A percentile compares a stretch with the other conserved stretches of the same genome.
These are phyloP conservation scores for Micropterix aruncella DNA, from an alignment of 2,888 invertebrate genomes.

Conservation along the genomic window DNA sequence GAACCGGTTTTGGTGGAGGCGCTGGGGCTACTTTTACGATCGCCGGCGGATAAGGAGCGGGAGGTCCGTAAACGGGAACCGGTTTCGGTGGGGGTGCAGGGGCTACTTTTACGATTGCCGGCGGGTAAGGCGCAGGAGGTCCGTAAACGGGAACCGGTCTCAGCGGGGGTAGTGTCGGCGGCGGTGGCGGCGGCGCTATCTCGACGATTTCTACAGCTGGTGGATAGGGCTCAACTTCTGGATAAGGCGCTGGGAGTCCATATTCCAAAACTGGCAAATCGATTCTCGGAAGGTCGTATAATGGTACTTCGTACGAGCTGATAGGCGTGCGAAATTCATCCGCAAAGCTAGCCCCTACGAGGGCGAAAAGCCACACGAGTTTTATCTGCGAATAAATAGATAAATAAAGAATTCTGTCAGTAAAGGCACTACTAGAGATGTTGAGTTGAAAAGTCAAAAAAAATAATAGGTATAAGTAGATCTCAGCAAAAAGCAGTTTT, in stretches of 20 bases:
- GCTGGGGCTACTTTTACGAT: slow-evolving; percentile 4
- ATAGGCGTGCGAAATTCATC: background rate
- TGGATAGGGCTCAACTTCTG: background rate
- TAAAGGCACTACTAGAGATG: too few species aligned
- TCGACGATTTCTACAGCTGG: slow-evolving; percentile 19
- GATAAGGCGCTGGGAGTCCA: background rate
- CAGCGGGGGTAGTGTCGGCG: slow-evolving; percentile 12
- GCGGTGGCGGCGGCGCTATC: slow-evolving; percentile 27
- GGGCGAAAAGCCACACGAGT: slow-evolving; percentile 7
- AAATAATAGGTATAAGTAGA: too few species aligned
- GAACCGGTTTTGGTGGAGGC: slow-evolving; percentile 4
- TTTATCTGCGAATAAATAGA: slow-evolving; percentile 6
- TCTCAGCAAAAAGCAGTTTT: too few species aligned
- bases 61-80: slow-evolving; percentile 10
- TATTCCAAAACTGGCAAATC: background rate
- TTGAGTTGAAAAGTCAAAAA: too few species aligned
- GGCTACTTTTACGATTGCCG: background rate
- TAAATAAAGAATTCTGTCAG: too few species aligned
- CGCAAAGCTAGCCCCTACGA: slow-evolving; percentile 5
- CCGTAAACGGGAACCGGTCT: slow-evolving; percentile 8
- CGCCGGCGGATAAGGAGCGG: background rate
- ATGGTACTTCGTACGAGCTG: background rate
- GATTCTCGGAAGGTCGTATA: background rate
- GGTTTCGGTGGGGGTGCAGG: slow-evolving; percentile 6
- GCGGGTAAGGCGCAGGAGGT: slow-evolving; percentile 5